Conservation (phyloP, 2,888 invertebrate genomes). For the Volucella zonaria region DNA sequence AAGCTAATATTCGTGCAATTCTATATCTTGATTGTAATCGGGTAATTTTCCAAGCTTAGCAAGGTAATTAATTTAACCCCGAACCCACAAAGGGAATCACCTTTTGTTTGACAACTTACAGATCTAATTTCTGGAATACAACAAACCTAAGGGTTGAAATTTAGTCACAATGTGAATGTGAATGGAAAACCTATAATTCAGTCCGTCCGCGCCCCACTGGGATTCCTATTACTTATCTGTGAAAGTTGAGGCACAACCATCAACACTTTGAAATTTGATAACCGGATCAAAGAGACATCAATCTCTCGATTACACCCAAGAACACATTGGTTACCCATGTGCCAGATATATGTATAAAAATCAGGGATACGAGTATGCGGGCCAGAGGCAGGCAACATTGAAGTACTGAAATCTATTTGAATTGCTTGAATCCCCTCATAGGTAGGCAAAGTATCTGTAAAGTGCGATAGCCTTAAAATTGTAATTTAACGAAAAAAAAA, state of each 20-base stretch:
- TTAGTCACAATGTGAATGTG: slow-evolving; percentile 33
- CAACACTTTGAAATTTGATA: slow-evolving; percentile 46
- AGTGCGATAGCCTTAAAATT: slow-evolving; percentile 16
- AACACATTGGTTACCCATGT: slow-evolving; percentile 14
- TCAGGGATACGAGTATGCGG: slow-evolving; percentile 32
- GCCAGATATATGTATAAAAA: slow-evolving; percentile 43
- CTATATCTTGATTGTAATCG: neutral
- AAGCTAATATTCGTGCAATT: too few species aligned
- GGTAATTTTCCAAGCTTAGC: neutral
- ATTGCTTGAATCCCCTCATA: slow-evolving; percentile 17
- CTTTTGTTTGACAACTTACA: neutral
- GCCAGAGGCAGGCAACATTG: neutral
- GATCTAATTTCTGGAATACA: slow-evolving; percentile 39
- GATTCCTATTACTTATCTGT: slow-evolving; percentile 32
- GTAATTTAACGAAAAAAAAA: slow-evolving; percentile 20
- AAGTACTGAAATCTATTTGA: slow-evolving; percentile 2
- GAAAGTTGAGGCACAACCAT: slow-evolving; percentile 23
- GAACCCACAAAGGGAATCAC: neutral
- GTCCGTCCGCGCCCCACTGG: slow-evolving; percentile 10
- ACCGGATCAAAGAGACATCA: slow-evolving; percentile 42
- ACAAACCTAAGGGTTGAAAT: slow-evolving; percentile 33
- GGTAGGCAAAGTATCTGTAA: slow-evolving; percentile 1
- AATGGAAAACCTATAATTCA: slow-evolving; percentile 44
- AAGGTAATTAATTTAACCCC: neutral
- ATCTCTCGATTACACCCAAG: neutral